Evolutionary conservation across 2,113 vertebrate genomes (phyloP).

Genomic region (Taurulus bubalis): DNA sequence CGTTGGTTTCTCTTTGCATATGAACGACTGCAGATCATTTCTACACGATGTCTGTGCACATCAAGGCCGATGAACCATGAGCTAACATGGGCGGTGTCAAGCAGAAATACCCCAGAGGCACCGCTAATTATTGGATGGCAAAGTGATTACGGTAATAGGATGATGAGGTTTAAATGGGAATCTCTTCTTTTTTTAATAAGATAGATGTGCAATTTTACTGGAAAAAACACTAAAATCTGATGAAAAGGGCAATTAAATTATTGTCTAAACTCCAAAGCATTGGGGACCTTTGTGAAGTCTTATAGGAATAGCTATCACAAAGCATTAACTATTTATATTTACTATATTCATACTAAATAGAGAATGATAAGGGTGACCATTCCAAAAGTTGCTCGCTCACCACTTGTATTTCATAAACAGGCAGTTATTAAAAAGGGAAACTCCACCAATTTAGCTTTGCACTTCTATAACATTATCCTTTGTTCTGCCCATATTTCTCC

Average conservation of each 20-base stretch:
- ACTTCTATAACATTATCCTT: no score
- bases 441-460: no score
- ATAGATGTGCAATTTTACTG: not conserved
- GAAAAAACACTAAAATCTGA: not conserved
- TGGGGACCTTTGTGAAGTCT: not conserved
- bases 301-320: no score
- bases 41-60: not conserved
- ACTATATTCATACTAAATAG: constrained; percentile 13
- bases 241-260: constrained; percentile 7
- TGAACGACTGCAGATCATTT: not conserved
- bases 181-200: constrained; percentile 3
- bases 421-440: no score
- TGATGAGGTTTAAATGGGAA: constrained; percentile 22
- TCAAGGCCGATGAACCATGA: not conserved
- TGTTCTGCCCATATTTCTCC: no score
- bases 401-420: no score
- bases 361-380: not conserved
- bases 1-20: constrained; percentile 10
- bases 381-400: no score
- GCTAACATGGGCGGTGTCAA: not conserved
- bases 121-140: constrained; percentile 13
- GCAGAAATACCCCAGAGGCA: not conserved
- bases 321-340: not conserved
- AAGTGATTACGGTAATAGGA: constrained; percentile 34
- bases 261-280: not conserved